These are phyloP conservation scores for Synaphobranchus kaupii DNA, from an alignment of 2,797 vertebrate genomes.

Conservation along the genomic window DNA sequence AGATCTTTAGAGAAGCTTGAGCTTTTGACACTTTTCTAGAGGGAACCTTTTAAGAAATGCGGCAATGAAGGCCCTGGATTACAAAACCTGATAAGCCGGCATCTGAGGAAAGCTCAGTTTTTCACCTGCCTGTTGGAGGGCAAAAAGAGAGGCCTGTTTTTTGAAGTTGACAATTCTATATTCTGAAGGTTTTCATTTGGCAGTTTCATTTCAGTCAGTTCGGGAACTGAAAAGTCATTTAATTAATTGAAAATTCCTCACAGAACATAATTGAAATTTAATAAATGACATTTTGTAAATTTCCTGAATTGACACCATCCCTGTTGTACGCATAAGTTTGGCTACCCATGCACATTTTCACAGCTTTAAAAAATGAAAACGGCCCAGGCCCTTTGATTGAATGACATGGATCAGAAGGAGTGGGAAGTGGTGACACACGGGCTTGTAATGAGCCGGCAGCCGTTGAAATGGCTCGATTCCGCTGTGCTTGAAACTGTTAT, in stretches of 20 bases:
- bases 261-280: background rate
- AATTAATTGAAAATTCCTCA: conserved; percentile 1
- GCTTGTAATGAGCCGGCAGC: conserved; percentile 45
- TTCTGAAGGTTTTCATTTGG: conserved; percentile 34
- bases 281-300: background rate
- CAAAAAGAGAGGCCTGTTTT: conserved; percentile 30
- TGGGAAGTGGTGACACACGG: conserved; percentile 42
- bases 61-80: conserved; percentile 44
- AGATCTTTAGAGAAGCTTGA: conserved; percentile 33
- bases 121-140: conserved; percentile 35
- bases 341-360: background rate
- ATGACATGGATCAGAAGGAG: conserved; percentile 27
- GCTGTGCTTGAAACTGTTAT: conserved; percentile 21
- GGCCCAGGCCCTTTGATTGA: conserved; percentile 48
- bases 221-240: background rate
- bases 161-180: conserved; percentile 51
- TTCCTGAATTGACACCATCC: background rate
- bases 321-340: background rate
- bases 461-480: conserved; percentile 11
- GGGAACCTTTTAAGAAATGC: conserved; percentile 44
- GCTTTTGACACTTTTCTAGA: conserved; percentile 47
- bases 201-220: background rate
- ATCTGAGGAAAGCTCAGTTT: conserved; percentile 42
- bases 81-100: conserved; percentile 35
- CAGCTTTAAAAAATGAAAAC: background rate